A percentile compares a stretch with the other conserved stretches of the same genome.
Evolutionary conservation across 2,888 invertebrate species (phyloP).

Genomic region (Macrophya alboannulata): DNA sequence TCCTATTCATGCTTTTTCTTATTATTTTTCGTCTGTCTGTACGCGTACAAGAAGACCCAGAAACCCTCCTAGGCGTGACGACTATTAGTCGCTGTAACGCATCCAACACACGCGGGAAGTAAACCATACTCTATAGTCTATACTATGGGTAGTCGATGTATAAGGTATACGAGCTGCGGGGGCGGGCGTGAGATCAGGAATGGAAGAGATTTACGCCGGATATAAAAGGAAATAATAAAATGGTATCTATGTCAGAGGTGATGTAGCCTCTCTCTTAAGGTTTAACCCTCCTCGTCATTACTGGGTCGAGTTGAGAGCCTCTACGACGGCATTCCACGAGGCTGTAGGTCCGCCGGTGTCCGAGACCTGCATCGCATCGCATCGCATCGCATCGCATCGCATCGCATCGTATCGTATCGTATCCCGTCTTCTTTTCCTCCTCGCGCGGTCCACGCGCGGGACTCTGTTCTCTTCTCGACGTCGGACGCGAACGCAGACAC

Average conservation of each 20-base stretch:
- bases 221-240: slow-evolving; percentile 13
- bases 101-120: not conserved
- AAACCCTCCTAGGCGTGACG: slow-evolving; percentile 40
- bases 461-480: slow-evolving; percentile 61
- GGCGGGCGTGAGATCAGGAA: slow-evolving; percentile 24
- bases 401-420: slow-evolving; percentile 54
- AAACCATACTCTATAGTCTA: not conserved
- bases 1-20: not conserved
- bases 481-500: slow-evolving; percentile 65
- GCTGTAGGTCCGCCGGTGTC: slow-evolving; percentile 73
- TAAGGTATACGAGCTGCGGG: not conserved
- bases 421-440: slow-evolving; percentile 33
- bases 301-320: slow-evolving; percentile 79
- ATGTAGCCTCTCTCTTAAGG: not conserved
- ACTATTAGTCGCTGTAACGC: not conserved
- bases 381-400: slow-evolving; percentile 54
- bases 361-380: slow-evolving; percentile 61
- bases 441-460: slow-evolving; percentile 67
- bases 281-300: slow-evolving; percentile 61
- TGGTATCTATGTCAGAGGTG: not conserved
- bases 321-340: slow-evolving; percentile 79
- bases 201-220: not conserved
- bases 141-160: not conserved
- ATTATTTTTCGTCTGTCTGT: not conserved
- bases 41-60: not conserved